phyloP scores from a whole-genome alignment of 2,797 vertebrate genomes.

The Protosalanx chinensis region DNA sequence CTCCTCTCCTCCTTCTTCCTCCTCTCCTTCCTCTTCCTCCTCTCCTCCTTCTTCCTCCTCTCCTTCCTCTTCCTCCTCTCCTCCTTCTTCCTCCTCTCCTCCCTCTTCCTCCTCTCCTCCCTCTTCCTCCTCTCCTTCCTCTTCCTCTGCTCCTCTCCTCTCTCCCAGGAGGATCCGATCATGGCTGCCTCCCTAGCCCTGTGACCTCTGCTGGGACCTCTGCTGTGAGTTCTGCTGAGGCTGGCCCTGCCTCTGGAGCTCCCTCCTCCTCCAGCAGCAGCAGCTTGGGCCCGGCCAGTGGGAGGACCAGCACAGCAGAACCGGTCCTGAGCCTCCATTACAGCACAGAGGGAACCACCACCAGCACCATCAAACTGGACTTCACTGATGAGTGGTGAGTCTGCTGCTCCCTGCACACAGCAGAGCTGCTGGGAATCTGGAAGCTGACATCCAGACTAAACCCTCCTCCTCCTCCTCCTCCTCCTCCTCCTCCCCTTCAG shows the following conservation, averaged over 20 bases:
- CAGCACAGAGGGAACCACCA: conserved; percentile 96
- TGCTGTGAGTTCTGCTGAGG: conserved; percentile 42
- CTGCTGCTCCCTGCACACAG: not conserved
- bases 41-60: not conserved
- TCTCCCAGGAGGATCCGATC: conserved; percentile 57
- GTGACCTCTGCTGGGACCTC: conserved; percentile 29
- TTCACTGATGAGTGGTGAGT: conserved; percentile 98
- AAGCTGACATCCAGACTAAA: not conserved
- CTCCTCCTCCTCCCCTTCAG: conserved; percentile 55
- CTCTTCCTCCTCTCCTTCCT: not conserved
- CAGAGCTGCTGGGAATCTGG: no score
- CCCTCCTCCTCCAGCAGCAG: conserved; percentile 49
- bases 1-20: conserved; percentile 1
- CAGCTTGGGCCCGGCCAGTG: conserved; percentile 82
- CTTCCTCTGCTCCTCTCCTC: conserved; percentile 15
- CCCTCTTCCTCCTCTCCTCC: not conserved
- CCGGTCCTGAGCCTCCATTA: conserved; percentile 95
- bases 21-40: not conserved
- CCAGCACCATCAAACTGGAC: conserved; percentile 97
- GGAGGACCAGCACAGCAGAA: conserved; percentile 76
- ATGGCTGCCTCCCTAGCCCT: conserved; percentile 16
- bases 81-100: not conserved
- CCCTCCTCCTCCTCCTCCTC: not conserved
- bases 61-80: not conserved
- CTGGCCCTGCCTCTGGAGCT: conserved; percentile 24